Conservation (phyloP, 37 sponge, comb jelly and placozoan genomes). For the Bolinopsis microptera region DNA sequence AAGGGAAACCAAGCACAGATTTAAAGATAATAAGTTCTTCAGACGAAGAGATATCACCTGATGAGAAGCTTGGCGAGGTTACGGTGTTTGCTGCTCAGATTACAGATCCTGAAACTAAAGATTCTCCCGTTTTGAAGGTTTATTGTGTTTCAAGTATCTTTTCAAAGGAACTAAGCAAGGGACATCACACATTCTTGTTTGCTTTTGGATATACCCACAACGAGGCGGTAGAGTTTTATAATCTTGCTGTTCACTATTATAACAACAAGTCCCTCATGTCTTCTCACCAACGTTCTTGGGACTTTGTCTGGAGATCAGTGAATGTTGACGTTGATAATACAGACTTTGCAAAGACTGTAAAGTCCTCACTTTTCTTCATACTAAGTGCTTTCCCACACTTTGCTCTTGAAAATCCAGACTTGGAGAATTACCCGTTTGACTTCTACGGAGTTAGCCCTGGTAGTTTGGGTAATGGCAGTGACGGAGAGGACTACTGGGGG, state of each 20-base stretch:
- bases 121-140: background rate
- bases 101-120: background rate
- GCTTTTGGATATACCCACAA: background rate
- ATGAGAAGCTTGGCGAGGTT: background rate
- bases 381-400: conserved; percentile 50
- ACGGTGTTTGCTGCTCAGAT: background rate
- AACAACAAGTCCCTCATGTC: background rate
- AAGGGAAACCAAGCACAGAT: background rate
- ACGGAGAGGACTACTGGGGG: conserved; percentile 49
- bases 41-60: background rate
- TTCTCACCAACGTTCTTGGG: background rate
- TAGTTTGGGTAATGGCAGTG: conserved; percentile 53
- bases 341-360: background rate
- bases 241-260: background rate
- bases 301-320: background rate
- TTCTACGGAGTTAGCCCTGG: conserved; percentile 56
- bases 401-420: conserved; percentile 25
- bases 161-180: background rate
- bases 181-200: background rate
- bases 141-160: background rate
- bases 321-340: background rate
- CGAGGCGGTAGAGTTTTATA: conserved; percentile 24
- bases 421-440: conserved; percentile 14
- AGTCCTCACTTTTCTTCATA: conserved; percentile 10
- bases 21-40: background rate